Percentiles rank a stretch among this genome's conserved stretches.
phyloP scores from a whole-genome alignment of 2,888 invertebrate species.

The Silvanus unidentatus region DNA sequence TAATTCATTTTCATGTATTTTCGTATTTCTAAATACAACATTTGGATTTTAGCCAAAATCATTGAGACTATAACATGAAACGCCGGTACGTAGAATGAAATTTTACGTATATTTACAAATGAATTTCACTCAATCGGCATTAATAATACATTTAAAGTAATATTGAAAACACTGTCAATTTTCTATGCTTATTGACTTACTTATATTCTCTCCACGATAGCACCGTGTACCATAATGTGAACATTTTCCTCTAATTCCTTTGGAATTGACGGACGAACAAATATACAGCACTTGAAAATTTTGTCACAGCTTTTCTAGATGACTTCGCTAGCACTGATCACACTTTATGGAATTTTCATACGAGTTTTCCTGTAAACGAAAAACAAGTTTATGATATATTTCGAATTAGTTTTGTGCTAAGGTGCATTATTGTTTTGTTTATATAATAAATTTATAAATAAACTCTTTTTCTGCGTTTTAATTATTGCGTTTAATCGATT shows the following conservation, averaged over 20 bases:
- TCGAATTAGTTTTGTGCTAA: too few species aligned
- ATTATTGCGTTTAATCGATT: too few species aligned
- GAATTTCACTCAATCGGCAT: too few species aligned
- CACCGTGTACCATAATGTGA: conserved; percentile 44
- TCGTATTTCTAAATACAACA: too few species aligned
- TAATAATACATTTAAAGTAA: too few species aligned
- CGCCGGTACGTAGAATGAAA: conserved; percentile 10
- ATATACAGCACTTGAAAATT: conserved; percentile 23
- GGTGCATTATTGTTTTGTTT: too few species aligned
- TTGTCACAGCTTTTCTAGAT: conserved; percentile 22
- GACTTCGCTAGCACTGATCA: conserved; percentile 32
- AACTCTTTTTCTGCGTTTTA: too few species aligned
- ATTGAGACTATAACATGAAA: conserved; percentile 4
- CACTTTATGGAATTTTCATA: conserved; percentile 22
- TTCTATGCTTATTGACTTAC: conserved; percentile 34
- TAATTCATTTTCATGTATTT: too few species aligned
- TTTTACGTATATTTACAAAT: too few species aligned
- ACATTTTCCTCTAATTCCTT: conserved; percentile 33
- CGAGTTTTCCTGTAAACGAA: conserved; percentile 1
- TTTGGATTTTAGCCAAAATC: conserved; percentile 12
- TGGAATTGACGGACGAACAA: conserved; percentile 5
- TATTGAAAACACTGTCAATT: too few species aligned
- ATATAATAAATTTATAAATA: too few species aligned
- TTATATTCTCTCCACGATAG: conserved; percentile 44
- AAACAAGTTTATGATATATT: too few species aligned